Evolutionary conservation across 1,140 invertebrate species (phyloP), one percentile per base, ranked within the genome.

Genomic region (Papilio helenus): DNA sequence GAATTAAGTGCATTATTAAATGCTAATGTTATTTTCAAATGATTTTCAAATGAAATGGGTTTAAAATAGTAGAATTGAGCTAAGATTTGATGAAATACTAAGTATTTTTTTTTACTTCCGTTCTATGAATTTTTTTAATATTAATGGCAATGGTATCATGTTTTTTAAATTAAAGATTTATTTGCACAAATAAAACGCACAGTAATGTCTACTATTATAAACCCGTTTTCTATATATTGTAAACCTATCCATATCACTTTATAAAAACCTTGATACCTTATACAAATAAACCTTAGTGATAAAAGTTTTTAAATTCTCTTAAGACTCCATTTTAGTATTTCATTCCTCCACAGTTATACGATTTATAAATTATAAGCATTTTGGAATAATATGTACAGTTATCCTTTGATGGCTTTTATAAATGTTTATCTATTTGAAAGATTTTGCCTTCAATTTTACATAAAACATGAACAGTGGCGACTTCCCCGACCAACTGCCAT

Each of bases 401-500:
- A 58, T 34, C 26, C 51, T 44, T 77, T 77, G 34, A 61, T 44
- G n/a, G 76, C 76, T 77, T 77, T 77, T 77, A 44, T 77, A 65
- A 65, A 65, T 77, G 76, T 77, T 76, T 77, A 77, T 44, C 76
- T 77, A 42, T 77, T 77, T 77, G 14, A 65, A 65, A 65, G 16
- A 65, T 77, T 68, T 68, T 77, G 55, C 55, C 76, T 29, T 39
- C 58, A n/a, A 26, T 76, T 77, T 44, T 46, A 77, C 39, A 77
- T 77, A 44, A 42, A 44, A 77, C 7, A 34, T 68, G 34, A 34
- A 65, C 20, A 61, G 55, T 77, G 76, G 76, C 29, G 51, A 65
- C 55, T 23, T 42, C n/a, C 58, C 55, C 26, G 76, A 77, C 76
- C 76, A 89, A 87, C 85, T 86, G 85, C 84, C 85, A 85, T 85